A percentile compares a stretch with the other conserved stretches of the same genome.
phyloP scores from a whole-genome alignment of 1,140 invertebrate genomes.

The Galleria mellonella region DNA sequence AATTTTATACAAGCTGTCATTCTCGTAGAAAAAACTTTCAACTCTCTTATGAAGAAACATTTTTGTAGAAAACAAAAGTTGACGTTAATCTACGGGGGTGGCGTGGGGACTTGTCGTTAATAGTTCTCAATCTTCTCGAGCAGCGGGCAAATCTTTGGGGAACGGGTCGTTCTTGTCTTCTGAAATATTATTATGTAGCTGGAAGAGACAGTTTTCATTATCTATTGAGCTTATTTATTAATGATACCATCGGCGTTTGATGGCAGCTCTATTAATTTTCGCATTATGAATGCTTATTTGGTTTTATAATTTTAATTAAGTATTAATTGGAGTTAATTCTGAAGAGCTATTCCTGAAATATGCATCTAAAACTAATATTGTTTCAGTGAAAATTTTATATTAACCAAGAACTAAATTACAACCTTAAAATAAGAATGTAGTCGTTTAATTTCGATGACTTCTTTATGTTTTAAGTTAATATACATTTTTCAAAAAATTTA shows the following conservation, averaged over 20 bases:
- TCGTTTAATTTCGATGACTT: no score
- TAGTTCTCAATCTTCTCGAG: constrained; percentile 26
- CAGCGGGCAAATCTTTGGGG: constrained; percentile 16
- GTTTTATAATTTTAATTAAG: background rate
- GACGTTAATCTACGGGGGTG: constrained; percentile 1
- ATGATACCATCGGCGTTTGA: constrained; percentile 1
- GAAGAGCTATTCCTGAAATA: no score
- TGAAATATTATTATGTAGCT: constrained; percentile 19
- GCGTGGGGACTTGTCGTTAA: constrained; percentile 11
- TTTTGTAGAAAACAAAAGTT: constrained; percentile 13
- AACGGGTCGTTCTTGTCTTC: constrained; percentile 11
- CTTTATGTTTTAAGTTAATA: no score
- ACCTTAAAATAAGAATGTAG: no score
- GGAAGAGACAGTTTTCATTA: constrained; percentile 15
- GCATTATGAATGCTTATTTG: constrained; percentile 3
- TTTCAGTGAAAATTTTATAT: no score
- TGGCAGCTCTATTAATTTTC: constrained; percentile 4
- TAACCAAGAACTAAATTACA: no score
- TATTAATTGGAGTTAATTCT: background rate
- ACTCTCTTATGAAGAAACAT: constrained; percentile 11
- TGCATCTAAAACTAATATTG: no score
- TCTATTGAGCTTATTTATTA: constrained; percentile 20
- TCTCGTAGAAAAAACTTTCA: constrained; percentile 13
- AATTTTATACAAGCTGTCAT: no score
- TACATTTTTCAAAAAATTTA: no score